These are phyloP conservation scores for Corythoichthys haematopterus DNA, from an alignment of 2,113 vertebrate species.

Conservation along the genomic window DNA sequence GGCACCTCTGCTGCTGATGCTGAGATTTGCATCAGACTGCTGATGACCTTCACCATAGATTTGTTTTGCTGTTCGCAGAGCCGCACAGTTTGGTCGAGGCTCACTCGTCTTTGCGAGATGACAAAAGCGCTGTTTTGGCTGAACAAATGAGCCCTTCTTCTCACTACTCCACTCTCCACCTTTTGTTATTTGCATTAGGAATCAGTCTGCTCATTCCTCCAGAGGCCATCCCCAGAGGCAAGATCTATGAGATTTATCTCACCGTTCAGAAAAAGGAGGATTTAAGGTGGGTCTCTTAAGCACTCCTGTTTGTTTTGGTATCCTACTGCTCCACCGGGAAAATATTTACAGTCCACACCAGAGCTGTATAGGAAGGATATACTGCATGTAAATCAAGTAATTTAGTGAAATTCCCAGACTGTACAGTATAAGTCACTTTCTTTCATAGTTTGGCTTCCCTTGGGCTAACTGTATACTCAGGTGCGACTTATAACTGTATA, in stretches of 20 bases:
- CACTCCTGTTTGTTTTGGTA: conserved; percentile 64
- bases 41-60: conserved; percentile 64
- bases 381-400: conserved; percentile 45
- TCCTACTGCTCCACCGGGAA: conserved; percentile 61
- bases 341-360: conserved; percentile 53
- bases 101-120: conserved; percentile 44
- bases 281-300: conserved; percentile 85
- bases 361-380: conserved; percentile 51
- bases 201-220: conserved; percentile 97
- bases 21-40: conserved; percentile 54
- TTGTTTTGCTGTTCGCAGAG: conserved; percentile 48
- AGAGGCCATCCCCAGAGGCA: conserved; percentile 94
- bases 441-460: no score
- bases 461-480: no score
- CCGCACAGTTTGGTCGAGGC: conserved; percentile 51
- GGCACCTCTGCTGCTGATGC: conserved; percentile 33
- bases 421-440: no score
- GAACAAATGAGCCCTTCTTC: conserved; percentile 57
- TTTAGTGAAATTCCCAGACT: background rate
- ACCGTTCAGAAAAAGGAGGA: conserved; percentile 95
- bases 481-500: no score
- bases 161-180: conserved; percentile 25
- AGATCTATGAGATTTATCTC: conserved; percentile 99
- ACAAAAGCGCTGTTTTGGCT: conserved; percentile 56
- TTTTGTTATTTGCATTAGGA: conserved; percentile 78